A percentile compares a stretch with the other conserved stretches of the same genome.
These are phyloP conservation scores for Tinamus guttatus DNA, from an alignment of 2,113 vertebrate species.

Conservation along the genomic window DNA sequence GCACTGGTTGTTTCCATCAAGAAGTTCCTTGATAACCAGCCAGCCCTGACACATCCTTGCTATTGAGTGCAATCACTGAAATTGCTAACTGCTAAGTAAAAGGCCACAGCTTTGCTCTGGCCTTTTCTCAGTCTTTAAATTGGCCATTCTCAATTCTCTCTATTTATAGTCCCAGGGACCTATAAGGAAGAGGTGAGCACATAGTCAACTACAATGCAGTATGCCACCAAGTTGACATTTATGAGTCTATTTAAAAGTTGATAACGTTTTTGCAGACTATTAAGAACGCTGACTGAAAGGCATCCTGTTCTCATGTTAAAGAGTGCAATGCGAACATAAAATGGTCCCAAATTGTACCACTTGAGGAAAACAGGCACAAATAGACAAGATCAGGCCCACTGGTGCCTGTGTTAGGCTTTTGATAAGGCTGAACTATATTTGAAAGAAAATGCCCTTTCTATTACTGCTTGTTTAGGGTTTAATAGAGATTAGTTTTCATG, in stretches of 20 bases:
- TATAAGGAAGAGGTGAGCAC: background rate
- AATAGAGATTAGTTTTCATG: background rate
- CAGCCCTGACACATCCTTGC: background rate
- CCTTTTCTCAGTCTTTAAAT: background rate
- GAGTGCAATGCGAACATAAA: background rate
- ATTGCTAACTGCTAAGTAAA: background rate
- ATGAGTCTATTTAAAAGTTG: background rate
- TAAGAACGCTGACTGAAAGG: background rate
- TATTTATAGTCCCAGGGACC: background rate
- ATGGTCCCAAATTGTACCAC: fast-evolving
- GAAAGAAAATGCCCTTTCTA: background rate
- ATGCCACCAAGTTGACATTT: background rate
- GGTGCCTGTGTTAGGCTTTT: background rate
- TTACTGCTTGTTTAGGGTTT: background rate
- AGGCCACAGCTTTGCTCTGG: background rate
- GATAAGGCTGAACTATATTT: background rate
- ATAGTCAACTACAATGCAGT: background rate
- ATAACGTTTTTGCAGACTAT: background rate
- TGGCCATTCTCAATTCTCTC: background rate
- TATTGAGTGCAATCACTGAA: background rate
- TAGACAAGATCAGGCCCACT: background rate
- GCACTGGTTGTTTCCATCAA: background rate
- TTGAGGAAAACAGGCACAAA: background rate
- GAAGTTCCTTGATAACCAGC: background rate
- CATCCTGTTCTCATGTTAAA: background rate